Evolutionary conservation across 2,113 vertebrate genomes (phyloP).

Genomic region (Lycaon pictus): DNA sequence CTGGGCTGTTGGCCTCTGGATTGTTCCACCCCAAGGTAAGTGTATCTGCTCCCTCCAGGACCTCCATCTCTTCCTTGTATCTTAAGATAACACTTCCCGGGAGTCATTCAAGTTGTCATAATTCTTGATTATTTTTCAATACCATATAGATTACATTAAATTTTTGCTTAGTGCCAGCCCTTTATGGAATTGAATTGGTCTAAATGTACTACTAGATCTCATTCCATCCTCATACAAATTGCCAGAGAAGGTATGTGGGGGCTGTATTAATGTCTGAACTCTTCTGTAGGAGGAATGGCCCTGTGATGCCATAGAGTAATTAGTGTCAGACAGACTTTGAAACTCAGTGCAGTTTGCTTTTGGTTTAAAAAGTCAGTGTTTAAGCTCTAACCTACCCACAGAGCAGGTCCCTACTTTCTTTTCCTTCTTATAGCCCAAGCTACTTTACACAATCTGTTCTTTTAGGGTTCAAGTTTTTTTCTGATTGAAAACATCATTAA

Average conservation of each 20-base stretch:
- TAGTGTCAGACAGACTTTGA: background rate
- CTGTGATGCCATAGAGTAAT: too few species aligned
- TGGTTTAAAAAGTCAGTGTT: background rate
- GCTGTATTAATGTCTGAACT: background rate
- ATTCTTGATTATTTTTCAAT: conserved; percentile 34
- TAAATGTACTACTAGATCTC: background rate
- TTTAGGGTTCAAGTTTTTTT: background rate
- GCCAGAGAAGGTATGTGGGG: background rate
- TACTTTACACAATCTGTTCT: background rate
- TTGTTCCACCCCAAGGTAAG: background rate
- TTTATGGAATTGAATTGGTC: background rate
- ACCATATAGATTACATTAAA: background rate
- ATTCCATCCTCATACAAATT: background rate
- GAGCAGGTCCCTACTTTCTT: background rate
- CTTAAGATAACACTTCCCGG: background rate
- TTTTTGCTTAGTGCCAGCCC: background rate
- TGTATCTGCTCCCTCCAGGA: background rate
- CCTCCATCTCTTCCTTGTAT: background rate
- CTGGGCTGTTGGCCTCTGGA: background rate
- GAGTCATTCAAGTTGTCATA: background rate
- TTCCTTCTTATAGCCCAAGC: background rate
- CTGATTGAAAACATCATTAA: background rate
- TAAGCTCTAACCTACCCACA: fast-evolving
- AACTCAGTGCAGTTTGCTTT: background rate
- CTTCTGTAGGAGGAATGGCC: background rate